Conservation (phyloP, 2,888 invertebrate genomes). For the Cantharis flavilabris region DNA sequence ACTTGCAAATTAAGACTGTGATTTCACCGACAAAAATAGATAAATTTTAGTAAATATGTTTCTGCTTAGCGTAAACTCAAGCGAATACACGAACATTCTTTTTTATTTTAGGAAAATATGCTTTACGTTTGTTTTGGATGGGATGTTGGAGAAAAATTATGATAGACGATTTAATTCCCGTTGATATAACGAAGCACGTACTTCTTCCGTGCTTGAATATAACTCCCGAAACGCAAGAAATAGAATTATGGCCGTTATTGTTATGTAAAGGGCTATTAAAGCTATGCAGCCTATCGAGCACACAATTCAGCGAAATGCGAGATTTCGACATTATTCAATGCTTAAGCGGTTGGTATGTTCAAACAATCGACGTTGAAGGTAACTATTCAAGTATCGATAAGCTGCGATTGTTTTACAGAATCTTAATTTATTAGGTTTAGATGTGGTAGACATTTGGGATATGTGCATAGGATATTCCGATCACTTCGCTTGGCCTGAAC, state of each 20-base stretch:
- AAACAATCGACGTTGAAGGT: constrained; percentile 41
- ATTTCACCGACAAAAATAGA: too few species aligned
- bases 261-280: constrained; percentile 57
- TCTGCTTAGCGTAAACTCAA: too few species aligned
- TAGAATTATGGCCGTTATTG: constrained; percentile 58
- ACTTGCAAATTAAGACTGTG: too few species aligned
- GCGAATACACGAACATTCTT: too few species aligned
- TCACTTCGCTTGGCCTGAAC: constrained; percentile 41
- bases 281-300: constrained; percentile 53
- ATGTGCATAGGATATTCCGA: constrained; percentile 41
- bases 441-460: constrained; percentile 42
- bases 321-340: constrained; percentile 55
- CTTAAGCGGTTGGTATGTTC: constrained; percentile 56
- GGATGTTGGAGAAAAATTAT: constrained; percentile 57
- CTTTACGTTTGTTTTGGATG: constrained; percentile 56
- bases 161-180: constrained; percentile 57
- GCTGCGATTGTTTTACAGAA: neutral
- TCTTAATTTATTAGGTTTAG: constrained; percentile 30
- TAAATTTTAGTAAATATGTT: too few species aligned
- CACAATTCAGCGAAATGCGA: constrained; percentile 44
- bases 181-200: constrained; percentile 47
- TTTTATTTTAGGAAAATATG: constrained; percentile 54
- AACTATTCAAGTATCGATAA: neutral
- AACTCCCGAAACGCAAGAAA: constrained; percentile 36
- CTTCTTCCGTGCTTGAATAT: constrained; percentile 48